Conservation (phyloP, 2,797 vertebrate species). For the Hyperoplus immaculatus region DNA sequence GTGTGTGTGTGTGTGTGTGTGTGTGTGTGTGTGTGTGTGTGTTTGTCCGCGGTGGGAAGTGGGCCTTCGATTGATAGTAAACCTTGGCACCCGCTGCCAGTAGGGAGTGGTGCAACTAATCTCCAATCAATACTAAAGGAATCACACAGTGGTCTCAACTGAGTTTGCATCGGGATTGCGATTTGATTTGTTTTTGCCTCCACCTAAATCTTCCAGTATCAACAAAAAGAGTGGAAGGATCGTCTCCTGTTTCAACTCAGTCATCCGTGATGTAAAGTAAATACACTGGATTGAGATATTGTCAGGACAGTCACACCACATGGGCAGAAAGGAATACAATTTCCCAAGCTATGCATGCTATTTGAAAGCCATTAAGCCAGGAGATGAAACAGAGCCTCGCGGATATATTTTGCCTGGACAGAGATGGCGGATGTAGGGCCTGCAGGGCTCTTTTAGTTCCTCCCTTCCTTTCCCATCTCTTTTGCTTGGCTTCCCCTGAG, state of each 20-base stretch:
- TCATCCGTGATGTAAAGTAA: conserved; percentile 15
- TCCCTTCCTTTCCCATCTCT: conserved; percentile 55
- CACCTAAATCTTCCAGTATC: conserved; percentile 18
- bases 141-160: conserved; percentile 6
- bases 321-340: conserved; percentile 32
- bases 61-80: conserved; percentile 44
- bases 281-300: conserved; percentile 4
- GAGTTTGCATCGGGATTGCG: conserved; percentile 7
- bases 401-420: conserved; percentile 60
- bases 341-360: not conserved
- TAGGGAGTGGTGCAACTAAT: conserved; percentile 61
- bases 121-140: conserved; percentile 39
- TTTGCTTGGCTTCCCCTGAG: conserved; percentile 79
- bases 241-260: conserved; percentile 33
- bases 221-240: conserved; percentile 18
- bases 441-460: conserved; percentile 24
- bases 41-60: conserved; percentile 16
- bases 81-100: conserved; percentile 50
- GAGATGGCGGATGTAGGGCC: conserved; percentile 49
- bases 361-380: conserved; percentile 47
- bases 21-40: conserved; percentile 21
- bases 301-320: conserved; percentile 32
- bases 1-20: conserved; percentile 26
- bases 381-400: conserved; percentile 49
- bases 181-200: conserved; percentile 1